Percentiles rank a stretch among this genome's conserved stretches.
Conservation (phyloP, 2,888 invertebrate species). For the Drosophila anomalata region DNA sequence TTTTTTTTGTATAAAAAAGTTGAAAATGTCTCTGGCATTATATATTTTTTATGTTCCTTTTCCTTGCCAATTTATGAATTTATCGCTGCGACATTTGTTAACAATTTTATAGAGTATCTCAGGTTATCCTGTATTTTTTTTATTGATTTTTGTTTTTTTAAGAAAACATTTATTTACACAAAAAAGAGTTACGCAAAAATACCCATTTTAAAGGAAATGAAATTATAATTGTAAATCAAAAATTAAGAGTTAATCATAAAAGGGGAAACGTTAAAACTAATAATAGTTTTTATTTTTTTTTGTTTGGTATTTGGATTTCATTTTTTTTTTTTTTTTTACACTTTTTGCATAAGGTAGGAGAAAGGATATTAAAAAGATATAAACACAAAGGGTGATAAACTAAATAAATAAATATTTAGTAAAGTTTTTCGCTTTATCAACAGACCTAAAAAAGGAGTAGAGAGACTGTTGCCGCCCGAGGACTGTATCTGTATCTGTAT, state of each 20-base stretch:
- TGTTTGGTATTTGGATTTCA: conserved; percentile 4
- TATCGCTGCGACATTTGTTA: conserved; percentile 53
- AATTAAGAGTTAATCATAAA: conserved; percentile 48
- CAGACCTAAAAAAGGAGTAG: conserved; percentile 57
- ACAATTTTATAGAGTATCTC: conserved; percentile 44
- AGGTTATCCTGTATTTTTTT: conserved; percentile 18
- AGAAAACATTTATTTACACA: conserved; percentile 59
- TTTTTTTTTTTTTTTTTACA: conserved; percentile 7
- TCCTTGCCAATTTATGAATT: conserved; percentile 18
- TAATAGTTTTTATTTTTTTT: conserved; percentile 1
- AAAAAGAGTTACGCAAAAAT: conserved; percentile 54
- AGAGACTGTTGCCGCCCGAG: conserved; percentile 40
- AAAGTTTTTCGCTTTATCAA: conserved; percentile 48
- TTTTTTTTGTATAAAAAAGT: conserved; percentile 28
- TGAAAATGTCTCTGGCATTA: conserved; percentile 15
- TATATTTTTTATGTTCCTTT: conserved; percentile 12
- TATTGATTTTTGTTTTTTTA: conserved; percentile 18
- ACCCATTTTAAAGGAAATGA: conserved; percentile 60
- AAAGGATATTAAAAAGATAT: conserved; percentile 30
- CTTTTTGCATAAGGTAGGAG: conserved; percentile 2
- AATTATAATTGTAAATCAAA: conserved; percentile 44
- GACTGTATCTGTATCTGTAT: conserved; percentile 27
- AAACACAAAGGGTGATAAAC: conserved; percentile 51
- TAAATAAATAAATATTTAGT: conserved; percentile 51
- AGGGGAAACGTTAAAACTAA: conserved; percentile 37